Conservation (phyloP, 2,888 invertebrate species). For the Notodonta dromedarius region DNA sequence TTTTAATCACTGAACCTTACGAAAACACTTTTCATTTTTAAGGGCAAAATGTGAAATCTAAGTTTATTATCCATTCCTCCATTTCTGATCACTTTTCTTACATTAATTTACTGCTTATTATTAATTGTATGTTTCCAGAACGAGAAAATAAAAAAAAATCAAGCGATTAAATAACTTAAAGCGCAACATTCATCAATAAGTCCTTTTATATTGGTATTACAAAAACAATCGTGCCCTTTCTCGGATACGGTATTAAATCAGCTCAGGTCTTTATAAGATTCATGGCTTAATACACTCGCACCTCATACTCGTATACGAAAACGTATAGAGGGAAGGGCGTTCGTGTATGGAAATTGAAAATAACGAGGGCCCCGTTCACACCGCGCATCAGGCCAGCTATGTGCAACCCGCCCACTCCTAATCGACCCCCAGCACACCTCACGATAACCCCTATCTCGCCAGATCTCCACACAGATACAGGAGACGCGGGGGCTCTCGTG, state of each 20-base stretch:
- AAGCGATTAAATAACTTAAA: slow-evolving; percentile 15
- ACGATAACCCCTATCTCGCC: slow-evolving; percentile 65
- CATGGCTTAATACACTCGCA: slow-evolving; percentile 78
- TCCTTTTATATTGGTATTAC: slow-evolving; percentile 42
- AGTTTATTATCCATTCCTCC: neutral
- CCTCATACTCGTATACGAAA: slow-evolving; percentile 72
- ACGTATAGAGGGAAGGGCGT: slow-evolving; percentile 71
- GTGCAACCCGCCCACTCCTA: slow-evolving; percentile 64
- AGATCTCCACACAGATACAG: slow-evolving; percentile 61
- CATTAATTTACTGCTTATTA: too few species aligned
- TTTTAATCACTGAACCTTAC: slow-evolving; percentile 3
- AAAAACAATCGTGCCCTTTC: slow-evolving; percentile 52
- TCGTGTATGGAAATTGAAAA: slow-evolving; percentile 84
- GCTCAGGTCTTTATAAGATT: slow-evolving; percentile 77
- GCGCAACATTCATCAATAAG: slow-evolving; percentile 42
- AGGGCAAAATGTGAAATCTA: neutral
- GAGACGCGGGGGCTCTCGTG: slow-evolving; percentile 61
- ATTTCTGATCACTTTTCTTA: too few species aligned
- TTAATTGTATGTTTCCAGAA: too few species aligned
- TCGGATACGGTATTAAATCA: slow-evolving; percentile 63
- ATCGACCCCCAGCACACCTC: slow-evolving; percentile 64
- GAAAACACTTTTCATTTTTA: neutral
- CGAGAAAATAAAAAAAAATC: neutral
- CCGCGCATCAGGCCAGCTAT: slow-evolving; percentile 76
- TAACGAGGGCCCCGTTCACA: slow-evolving; percentile 81